A percentile compares a stretch with the other conserved stretches of the same genome.
Conservation (phyloP, 2,113 vertebrate genomes). For the Rhinopomastus cyanomelas region DNA sequence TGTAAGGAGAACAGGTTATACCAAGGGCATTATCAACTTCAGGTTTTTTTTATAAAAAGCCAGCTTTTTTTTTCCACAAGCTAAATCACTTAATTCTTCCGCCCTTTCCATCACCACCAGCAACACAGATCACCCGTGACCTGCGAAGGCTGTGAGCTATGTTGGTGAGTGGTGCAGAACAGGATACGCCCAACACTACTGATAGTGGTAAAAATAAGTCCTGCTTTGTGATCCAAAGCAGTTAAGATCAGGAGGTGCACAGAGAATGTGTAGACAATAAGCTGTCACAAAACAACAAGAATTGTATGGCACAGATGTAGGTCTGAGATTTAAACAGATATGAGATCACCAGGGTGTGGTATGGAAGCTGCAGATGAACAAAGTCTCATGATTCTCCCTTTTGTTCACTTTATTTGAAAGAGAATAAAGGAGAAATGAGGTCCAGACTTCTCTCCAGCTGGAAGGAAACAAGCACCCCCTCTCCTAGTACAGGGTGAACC, state of each 20-base stretch:
- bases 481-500: not conserved
- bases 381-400: not conserved
- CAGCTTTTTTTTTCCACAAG: not conserved
- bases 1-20: not conserved
- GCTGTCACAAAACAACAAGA: not conserved
- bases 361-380: not conserved
- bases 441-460: not conserved
- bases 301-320: not conserved
- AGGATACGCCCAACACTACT: not conserved
- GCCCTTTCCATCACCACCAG: not conserved
- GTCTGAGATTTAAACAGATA: not conserved
- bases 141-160: not conserved
- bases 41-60: not conserved
- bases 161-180: not conserved
- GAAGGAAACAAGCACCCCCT: not conserved
- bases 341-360: not conserved
- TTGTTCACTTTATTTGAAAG: not conserved
- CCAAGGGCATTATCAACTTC: rapidly evolving
- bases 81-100: not conserved
- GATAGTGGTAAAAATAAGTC: constrained; percentile 12
- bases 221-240: not conserved
- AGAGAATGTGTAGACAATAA: not conserved
- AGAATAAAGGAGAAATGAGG: not conserved
- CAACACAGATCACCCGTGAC: not conserved
- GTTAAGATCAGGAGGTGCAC: not conserved